Evolutionary conservation across 1,140 invertebrate species (phyloP).

Genomic region (Heliconius congener): DNA sequence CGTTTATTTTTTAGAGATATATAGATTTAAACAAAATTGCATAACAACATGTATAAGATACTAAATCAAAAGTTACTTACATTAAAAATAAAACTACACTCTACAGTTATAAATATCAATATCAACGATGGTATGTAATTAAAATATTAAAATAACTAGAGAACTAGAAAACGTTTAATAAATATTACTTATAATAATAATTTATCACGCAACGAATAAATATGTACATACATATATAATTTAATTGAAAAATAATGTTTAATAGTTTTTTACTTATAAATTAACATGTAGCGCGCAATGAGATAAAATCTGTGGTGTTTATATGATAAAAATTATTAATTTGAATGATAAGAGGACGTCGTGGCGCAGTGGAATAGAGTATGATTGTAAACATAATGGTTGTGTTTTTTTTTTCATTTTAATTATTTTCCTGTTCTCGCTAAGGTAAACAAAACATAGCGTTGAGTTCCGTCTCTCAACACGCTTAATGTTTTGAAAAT

Average conservation of each 20-base stretch:
- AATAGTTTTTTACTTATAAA: constrained; percentile 8
- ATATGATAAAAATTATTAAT: background rate
- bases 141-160: constrained; percentile 4
- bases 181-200: background rate
- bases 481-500: too few species aligned
- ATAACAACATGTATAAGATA: too few species aligned
- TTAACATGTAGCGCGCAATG: background rate
- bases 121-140: background rate
- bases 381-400: too few species aligned
- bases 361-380: too few species aligned
- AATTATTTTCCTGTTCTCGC: too few species aligned
- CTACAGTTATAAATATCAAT: background rate
- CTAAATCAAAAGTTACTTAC: too few species aligned
- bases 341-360: background rate
- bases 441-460: too few species aligned
- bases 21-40: too few species aligned
- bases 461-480: too few species aligned
- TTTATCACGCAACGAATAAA: background rate
- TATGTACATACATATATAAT: background rate
- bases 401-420: too few species aligned
- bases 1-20: too few species aligned
- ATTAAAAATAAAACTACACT: background rate
- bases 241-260: constrained; percentile 11
- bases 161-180: constrained; percentile 9
- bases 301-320: constrained; percentile 3